These are phyloP conservation scores for Lasioglossum morio DNA, from an alignment of 2,888 invertebrate genomes.

Conservation along the genomic window DNA sequence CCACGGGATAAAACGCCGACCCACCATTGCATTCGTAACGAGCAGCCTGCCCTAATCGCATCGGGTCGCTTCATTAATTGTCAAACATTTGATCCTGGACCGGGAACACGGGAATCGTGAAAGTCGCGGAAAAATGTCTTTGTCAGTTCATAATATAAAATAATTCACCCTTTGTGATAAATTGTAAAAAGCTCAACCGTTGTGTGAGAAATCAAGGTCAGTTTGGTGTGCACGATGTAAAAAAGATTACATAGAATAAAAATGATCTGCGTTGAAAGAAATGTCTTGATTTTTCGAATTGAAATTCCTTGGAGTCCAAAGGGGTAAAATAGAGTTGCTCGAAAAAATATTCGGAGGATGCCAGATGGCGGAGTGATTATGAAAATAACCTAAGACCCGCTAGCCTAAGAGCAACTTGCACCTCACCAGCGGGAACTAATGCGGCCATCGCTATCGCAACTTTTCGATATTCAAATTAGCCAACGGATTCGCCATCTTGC, in stretches of 20 bases:
- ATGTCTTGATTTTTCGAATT: no score
- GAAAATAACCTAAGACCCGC: neutral
- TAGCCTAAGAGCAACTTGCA: neutral
- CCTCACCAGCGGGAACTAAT: neutral
- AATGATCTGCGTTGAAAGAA: no score
- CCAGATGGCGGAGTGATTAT: neutral
- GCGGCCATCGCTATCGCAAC: neutral
- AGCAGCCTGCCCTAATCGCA: neutral
- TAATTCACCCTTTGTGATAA: no score
- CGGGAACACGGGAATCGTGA: neutral
- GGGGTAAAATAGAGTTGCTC: neutral
- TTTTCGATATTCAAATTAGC: constrained; percentile 12
- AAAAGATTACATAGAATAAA: no score
- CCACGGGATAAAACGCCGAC: neutral
- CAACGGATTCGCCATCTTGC: neutral
- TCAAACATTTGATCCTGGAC: neutral
- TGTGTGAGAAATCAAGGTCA: no score
- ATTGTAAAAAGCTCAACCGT: no score
- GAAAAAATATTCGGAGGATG: neutral
- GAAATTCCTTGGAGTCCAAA: no score
- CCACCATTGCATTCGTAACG: neutral
- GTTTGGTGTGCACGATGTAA: no score
- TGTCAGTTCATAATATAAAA: no score
- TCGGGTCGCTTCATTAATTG: neutral
- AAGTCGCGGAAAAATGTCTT: neutral